Evolutionary conservation across 2,113 vertebrate genomes (phyloP), one percentile per base, ranked within the genome.

Genomic region (Chiloscyllium plagiosum): DNA sequence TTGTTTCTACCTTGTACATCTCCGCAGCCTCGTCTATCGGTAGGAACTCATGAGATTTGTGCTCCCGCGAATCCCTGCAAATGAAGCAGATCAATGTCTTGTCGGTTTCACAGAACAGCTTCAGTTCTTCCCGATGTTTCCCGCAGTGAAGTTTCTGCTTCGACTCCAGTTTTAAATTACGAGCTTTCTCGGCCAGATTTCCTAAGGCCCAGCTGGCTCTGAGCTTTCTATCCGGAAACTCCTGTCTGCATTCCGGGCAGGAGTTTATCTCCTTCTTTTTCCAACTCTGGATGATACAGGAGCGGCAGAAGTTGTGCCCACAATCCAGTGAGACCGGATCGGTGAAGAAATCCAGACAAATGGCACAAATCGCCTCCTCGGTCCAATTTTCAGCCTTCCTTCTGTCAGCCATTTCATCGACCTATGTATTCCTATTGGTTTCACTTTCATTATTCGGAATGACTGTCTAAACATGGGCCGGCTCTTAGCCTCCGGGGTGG

Each of bases 51-150:
- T 96, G 96, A 6, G 65, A 89, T 17, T 52, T 76, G 70, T 96
- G 96, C 37, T 93, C 42, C 26, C 19, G 95, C 69, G 70, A 86
- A 50, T 96, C 96, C 47, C 96, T 29, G 15, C 96, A 96, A 29
- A 96, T 80, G 42, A 83, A 87, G 56, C 96, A 96, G 37, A 96
- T 94, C 83, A 96, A 68, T 90, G 76, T 95, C 68, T 83, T 83
- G 66, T 96, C 96, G 8, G 96, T 96, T 68, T 96, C 87, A 69
- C 96, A 96, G 66, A 94, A 96, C 42, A 96, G 65, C 95, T 96
- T 95, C 85, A 96, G 33, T 2, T 87, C 95, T 33, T 96, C 96
- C 26, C 61, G 29, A 65, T 96, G 96, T 70, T 96, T 52, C 87
- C 17, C 26, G 17, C 87, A 90, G 52, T 90, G 29, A 90, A 52